phyloP scores from a whole-genome alignment of 2,797 vertebrate genomes.

The Gymnopithys bicolor region DNA sequence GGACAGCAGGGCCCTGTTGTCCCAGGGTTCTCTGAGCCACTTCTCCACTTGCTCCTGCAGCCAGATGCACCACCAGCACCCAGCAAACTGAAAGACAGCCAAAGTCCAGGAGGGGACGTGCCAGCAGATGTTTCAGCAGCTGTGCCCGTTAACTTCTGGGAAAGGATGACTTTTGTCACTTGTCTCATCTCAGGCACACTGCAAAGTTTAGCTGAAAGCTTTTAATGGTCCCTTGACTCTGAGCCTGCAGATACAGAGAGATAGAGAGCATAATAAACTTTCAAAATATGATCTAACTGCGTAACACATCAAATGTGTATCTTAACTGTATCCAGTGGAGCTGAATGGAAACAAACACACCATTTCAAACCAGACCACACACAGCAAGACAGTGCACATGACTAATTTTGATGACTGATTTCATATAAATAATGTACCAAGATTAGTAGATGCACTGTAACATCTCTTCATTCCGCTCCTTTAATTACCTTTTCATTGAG shows the following conservation, averaged over 20 bases:
- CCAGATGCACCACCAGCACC: background rate
- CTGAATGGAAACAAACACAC: conserved; percentile 35
- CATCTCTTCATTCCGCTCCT: conserved; percentile 13
- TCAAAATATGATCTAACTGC: conserved; percentile 61
- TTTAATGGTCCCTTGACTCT: conserved; percentile 51
- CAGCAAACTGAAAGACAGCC: fast-evolving
- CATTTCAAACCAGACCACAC: conserved; percentile 69
- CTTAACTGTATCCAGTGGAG: conserved; percentile 44
- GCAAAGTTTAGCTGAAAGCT: conserved; percentile 37
- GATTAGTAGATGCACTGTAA: conserved; percentile 21
- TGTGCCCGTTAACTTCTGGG: background rate
- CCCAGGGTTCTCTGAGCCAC: background rate
- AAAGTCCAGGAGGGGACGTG: background rate
- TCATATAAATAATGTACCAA: conserved; percentile 55
- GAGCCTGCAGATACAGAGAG: conserved; percentile 57
- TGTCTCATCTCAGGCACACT: conserved; percentile 19
- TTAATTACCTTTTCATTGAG: conserved; percentile 48
- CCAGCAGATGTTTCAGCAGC: background rate
- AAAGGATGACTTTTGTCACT: conserved; percentile 48
- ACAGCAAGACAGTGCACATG: conserved; percentile 67
- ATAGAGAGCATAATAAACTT: conserved; percentile 51
- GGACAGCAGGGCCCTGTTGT: background rate
- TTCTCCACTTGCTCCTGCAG: background rate
- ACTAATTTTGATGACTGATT: conserved; percentile 73
- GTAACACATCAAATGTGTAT: conserved; percentile 25